Evolutionary conservation across 2,797 vertebrate genomes (phyloP), one percentile per base, ranked within the genome.

Genomic region (Thunnus albacares): DNA sequence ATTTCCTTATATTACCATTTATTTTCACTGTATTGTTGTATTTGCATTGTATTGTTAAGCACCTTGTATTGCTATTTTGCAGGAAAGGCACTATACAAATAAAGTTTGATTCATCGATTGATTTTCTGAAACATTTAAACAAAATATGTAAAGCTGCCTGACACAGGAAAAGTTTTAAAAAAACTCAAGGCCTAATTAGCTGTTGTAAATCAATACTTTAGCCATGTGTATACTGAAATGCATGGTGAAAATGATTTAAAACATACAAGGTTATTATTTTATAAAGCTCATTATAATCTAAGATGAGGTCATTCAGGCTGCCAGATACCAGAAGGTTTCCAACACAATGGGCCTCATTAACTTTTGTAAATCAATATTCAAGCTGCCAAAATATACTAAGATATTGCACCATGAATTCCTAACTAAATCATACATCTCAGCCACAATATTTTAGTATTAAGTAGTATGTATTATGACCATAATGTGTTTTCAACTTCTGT

Each of bases 281-380:
- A 22, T 55, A 61, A 83, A 69, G 58, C 65, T 81, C 68, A 82
- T 82, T 84, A 79, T 52, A 47, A 53, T 79, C 45, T 66, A 73
- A 77, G 77, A 78, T 82, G 1, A 71, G 77, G 56, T 69, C 12
- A 70, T 85, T 87, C 69, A 56, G 14, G 24, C 62, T 58, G 53
- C 30, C 28, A 77, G 56, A 86, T 30, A 77, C 22, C 41, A 78
- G 59, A 35, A 43, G 43, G 26, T 64, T 83, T 81, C 58, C 35
- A 73, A 71, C 58, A 79, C 58, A 75, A 3, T 79, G 57, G 72
- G 49, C 81, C 71, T 85, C 79, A 85, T 82, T 85, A 85, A 71
- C 24, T 70, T 70, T 68, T 75, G 52, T 35, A 71, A 82, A 89
- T 87, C 82, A 89, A 82, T 81, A 77, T 67, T 65, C 47, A 51